These are phyloP conservation scores for Phaedon cochleariae DNA, from an alignment of 2,888 invertebrate species.

Conservation along the genomic window DNA sequence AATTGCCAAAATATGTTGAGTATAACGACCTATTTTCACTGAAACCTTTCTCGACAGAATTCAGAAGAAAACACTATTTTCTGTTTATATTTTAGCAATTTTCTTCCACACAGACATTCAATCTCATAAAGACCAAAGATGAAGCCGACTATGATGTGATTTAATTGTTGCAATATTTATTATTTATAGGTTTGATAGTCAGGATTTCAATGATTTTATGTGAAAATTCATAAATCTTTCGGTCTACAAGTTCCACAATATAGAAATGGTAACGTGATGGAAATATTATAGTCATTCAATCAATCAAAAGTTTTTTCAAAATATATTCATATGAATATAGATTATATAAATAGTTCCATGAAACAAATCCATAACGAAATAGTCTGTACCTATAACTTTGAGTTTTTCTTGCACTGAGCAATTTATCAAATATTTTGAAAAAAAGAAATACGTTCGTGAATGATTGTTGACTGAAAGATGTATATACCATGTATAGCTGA, in stretches of 20 bases:
- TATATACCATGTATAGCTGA: conserved; percentile 43
- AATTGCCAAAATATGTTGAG: background rate
- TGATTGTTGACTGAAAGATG: conserved; percentile 6
- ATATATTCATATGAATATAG: no score
- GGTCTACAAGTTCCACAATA: background rate
- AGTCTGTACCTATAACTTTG: no score
- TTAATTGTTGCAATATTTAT: conserved; percentile 58
- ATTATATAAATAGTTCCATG: no score
- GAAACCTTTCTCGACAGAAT: background rate
- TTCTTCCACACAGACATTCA: background rate
- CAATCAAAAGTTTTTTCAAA: no score
- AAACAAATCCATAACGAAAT: no score
- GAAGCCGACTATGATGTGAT: conserved; percentile 53
- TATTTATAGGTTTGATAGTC: conserved; percentile 41
- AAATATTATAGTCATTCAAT: no score
- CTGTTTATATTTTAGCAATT: background rate
- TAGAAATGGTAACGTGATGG: no score
- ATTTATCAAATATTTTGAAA: no score
- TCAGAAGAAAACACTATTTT: background rate
- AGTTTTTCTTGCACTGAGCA: no score
- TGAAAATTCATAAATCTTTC: conserved; percentile 1
- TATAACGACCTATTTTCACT: no score
- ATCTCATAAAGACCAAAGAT: conserved; percentile 52
- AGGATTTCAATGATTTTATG: conserved; percentile 23
- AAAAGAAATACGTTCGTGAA: background rate